A percentile compares a stretch with the other conserved stretches of the same genome.
Conservation (phyloP, 2,113 vertebrate genomes). For the Mesoclemmys tuberculata region DNA sequence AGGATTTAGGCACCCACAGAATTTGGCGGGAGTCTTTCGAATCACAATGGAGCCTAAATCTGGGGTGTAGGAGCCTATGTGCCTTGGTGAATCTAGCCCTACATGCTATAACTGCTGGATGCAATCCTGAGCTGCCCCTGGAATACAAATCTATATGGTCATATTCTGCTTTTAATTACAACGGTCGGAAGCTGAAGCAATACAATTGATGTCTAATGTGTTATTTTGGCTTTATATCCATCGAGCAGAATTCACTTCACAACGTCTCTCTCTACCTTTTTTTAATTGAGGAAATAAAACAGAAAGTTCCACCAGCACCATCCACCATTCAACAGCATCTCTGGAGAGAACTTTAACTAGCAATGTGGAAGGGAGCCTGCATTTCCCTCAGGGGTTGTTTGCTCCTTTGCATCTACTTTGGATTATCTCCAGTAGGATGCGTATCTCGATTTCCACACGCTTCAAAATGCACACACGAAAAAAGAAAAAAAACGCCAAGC, state of each 20-base stretch:
- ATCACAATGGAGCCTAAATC: not conserved
- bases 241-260: not conserved
- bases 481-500: accelerated
- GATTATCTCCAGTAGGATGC: not conserved
- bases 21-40: not conserved
- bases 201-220: not conserved
- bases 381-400: not conserved
- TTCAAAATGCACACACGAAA: not conserved
- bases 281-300: constrained; percentile 56
- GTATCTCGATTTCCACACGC: not conserved
- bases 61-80: not conserved
- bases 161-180: constrained; percentile 39
- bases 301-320: not conserved
- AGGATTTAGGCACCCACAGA: not conserved
- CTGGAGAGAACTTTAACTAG: constrained; percentile 10
- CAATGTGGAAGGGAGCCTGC: not conserved
- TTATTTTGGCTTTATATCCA: not conserved
- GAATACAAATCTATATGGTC: constrained; percentile 55
- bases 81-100: not conserved
- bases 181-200: constrained; percentile 3
- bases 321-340: constrained; percentile 17
- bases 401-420: constrained; percentile 4
- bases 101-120: not conserved
- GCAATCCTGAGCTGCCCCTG: constrained; percentile 27
- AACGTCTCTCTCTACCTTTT: constrained; percentile 1